Percentiles rank a stretch among this genome's conserved stretches.
Evolutionary conservation across 2,113 vertebrate genomes (phyloP).

Genomic region (Pseudorasbora parva): DNA sequence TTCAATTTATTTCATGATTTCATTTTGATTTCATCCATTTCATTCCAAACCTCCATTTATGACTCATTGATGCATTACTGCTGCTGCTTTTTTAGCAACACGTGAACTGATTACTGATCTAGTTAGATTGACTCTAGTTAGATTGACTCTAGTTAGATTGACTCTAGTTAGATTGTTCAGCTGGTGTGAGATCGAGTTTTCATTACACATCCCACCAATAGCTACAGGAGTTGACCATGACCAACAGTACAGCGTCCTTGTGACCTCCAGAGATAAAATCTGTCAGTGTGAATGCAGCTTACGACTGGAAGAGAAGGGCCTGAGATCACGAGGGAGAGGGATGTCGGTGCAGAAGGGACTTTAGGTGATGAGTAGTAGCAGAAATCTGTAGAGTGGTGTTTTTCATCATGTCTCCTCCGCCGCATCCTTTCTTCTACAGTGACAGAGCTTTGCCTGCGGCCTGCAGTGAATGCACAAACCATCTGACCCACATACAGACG

Average conservation of each 20-base stretch:
- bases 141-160: too few relatives aligned
- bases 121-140: too few relatives aligned
- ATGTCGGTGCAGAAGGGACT: constrained; percentile 31
- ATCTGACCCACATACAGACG: constrained; percentile 75
- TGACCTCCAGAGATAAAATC: neutral
- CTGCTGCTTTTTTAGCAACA: neutral
- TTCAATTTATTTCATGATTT: neutral
- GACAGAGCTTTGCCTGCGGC: constrained; percentile 51
- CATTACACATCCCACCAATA: neutral
- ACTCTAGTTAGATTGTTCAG: too few relatives aligned
- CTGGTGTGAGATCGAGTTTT: neutral
- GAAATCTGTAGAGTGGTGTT: constrained; percentile 16
- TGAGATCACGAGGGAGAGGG: neutral
- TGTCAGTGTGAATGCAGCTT: neutral
- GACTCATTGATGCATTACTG: neutral
- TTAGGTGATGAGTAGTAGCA: constrained; percentile 36
- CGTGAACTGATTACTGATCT: neutral
- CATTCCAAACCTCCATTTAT: neutral
- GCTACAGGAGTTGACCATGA: neutral
- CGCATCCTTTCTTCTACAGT: constrained; percentile 52
- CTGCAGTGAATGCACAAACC: constrained; percentile 63
- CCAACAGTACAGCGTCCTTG: neutral
- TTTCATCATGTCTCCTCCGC: constrained; percentile 13
- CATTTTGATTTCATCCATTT: neutral
- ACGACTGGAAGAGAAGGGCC: neutral